Evolutionary conservation across 2,113 vertebrate genomes (phyloP).

Genomic region (Saguinus imperator): DNA sequence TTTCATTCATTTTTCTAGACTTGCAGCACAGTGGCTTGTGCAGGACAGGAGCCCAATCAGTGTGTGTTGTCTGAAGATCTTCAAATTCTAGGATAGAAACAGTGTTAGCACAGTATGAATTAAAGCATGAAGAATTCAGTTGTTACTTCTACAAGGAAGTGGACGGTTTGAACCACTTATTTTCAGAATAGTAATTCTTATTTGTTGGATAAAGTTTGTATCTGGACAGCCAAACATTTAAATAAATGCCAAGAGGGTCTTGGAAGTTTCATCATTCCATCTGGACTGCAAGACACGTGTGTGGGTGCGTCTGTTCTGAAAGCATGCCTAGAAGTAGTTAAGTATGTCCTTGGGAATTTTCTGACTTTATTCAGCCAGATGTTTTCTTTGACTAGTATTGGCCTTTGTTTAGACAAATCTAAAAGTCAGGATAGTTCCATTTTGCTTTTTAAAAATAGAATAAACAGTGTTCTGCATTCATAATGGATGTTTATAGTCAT

Average conservation of each 20-base stretch:
- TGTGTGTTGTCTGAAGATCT: conserved; percentile 20
- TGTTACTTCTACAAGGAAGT: conserved; percentile 41
- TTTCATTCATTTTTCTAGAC: background rate
- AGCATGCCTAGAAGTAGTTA: conserved; percentile 57
- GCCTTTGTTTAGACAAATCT: conserved; percentile 69
- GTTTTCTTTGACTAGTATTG: conserved; percentile 66
- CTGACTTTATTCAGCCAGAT: conserved; percentile 65
- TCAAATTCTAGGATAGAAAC: conserved; percentile 53
- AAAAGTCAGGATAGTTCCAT: conserved; percentile 53
- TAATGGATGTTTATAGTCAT: conserved; percentile 62
- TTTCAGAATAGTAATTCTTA: conserved; percentile 39
- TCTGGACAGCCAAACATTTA: conserved; percentile 62
- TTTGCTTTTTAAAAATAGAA: conserved; percentile 48
- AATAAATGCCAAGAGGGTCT: conserved; percentile 51
- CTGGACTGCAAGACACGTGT: conserved; percentile 54
- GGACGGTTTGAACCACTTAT: conserved; percentile 28
- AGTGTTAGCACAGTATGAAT: conserved; percentile 19
- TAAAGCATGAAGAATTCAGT: conserved; percentile 36
- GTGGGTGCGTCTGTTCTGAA: conserved; percentile 63
- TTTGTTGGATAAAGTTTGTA: conserved; percentile 61
- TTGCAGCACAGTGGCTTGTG: background rate
- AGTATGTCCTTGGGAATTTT: conserved; percentile 63
- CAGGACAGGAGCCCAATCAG: background rate
- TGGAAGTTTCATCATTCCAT: conserved; percentile 65
- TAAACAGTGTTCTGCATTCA: conserved; percentile 46